These are phyloP conservation scores for Gulo gulo DNA, from an alignment of 2,113 vertebrate species.

Conservation along the genomic window DNA sequence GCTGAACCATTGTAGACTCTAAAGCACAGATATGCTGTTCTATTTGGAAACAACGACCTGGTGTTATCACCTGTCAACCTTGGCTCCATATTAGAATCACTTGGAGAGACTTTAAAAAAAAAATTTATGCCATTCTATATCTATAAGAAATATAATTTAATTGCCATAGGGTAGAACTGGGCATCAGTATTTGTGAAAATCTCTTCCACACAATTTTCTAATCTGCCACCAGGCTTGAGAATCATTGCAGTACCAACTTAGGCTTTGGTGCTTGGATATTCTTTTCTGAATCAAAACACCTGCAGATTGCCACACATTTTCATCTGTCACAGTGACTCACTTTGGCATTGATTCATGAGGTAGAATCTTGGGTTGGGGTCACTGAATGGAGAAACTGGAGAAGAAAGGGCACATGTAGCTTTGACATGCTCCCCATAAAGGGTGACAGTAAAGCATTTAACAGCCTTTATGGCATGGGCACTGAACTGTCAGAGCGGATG, in stretches of 20 bases:
- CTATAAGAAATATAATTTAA: background rate
- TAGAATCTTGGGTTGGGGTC: background rate
- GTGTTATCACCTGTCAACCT: background rate
- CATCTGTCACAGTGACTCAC: background rate
- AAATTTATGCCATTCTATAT: background rate
- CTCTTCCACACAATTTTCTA: background rate
- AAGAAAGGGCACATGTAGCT: background rate
- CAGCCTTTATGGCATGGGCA: background rate
- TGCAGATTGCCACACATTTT: conserved; percentile 5
- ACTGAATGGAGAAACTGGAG: background rate
- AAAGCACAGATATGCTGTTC: background rate
- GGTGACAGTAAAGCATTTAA: background rate
- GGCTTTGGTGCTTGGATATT: background rate
- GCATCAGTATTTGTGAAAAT: background rate
- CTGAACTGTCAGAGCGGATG: background rate
- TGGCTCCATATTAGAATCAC: background rate
- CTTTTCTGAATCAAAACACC: conserved; percentile 26
- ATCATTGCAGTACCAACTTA: background rate
- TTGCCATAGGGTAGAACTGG: background rate
- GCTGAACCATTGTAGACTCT: background rate
- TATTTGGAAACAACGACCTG: background rate
- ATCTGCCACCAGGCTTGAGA: background rate
- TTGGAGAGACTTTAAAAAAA: background rate
- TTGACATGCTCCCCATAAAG: too few relatives aligned
- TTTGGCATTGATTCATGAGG: conserved; percentile 13